These are phyloP conservation scores for Sphaerodactylus townsendi DNA, from an alignment of 2,113 vertebrate species.

Conservation along the genomic window DNA sequence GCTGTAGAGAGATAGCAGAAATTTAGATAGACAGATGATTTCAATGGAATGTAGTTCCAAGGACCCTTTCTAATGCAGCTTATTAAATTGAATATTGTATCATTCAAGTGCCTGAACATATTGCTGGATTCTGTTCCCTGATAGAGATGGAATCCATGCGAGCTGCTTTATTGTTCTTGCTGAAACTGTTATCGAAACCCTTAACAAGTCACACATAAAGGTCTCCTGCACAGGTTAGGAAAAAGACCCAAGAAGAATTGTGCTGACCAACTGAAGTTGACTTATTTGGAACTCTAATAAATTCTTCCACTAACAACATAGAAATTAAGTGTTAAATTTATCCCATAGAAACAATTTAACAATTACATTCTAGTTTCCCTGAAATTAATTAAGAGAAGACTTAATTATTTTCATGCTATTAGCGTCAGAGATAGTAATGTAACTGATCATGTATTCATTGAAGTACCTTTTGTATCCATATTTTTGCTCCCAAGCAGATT, in stretches of 20 bases:
- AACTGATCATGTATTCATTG: neutral
- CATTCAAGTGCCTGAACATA: too few relatives aligned
- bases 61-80: neutral
- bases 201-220: neutral
- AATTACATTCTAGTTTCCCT: fast-evolving
- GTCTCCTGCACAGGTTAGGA: neutral
- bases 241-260: neutral
- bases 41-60: too few relatives aligned
- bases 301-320: neutral
- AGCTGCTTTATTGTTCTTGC: neutral
- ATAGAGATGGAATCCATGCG: neutral
- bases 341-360: neutral
- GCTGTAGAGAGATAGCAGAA: neutral
- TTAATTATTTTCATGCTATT: neutral
- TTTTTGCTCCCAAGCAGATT: neutral
- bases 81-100: too few relatives aligned
- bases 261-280: neutral
- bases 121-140: too few relatives aligned
- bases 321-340: neutral
- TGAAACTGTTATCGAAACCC: neutral
- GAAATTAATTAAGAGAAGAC: neutral
- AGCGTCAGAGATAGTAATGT: neutral
- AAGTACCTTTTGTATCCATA: neutral
- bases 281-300: neutral
- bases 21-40: too few relatives aligned